Conservation (phyloP, 1,140 invertebrate genomes). For the Drosophila sp. region DNA sequence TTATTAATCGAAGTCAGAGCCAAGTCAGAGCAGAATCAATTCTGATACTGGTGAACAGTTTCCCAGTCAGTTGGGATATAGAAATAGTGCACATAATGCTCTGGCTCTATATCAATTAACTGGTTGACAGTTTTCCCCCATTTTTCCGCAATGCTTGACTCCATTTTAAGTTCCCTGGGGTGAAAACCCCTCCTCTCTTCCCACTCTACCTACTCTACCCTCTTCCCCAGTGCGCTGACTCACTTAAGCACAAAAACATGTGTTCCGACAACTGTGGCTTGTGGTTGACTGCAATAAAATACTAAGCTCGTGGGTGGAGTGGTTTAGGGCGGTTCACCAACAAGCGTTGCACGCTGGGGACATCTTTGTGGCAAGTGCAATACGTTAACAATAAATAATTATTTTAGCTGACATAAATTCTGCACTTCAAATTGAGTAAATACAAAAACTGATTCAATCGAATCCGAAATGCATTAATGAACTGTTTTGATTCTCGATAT, state of each 20-base stretch:
- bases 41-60: neutral
- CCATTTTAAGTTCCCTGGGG: neutral
- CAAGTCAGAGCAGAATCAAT: slow-evolving; percentile 9
- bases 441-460: slow-evolving; percentile 1
- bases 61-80: slow-evolving; percentile 4
- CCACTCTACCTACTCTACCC: too few relatives aligned
- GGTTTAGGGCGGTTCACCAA: neutral
- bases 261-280: slow-evolving; percentile 9
- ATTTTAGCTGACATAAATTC: slow-evolving; percentile 20
- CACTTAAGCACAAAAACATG: slow-evolving; percentile 5
- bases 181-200: slow-evolving; percentile 1
- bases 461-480: slow-evolving; percentile 5
- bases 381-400: slow-evolving; percentile 34
- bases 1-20: slow-evolving; percentile 39
- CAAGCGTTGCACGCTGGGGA: slow-evolving; percentile 9
- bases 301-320: slow-evolving; percentile 17
- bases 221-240: too few relatives aligned
- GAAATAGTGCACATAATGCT: slow-evolving; percentile 5
- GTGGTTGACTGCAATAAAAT: slow-evolving; percentile 29
- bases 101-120: slow-evolving; percentile 33
- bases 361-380: slow-evolving; percentile 26
- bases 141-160: slow-evolving; percentile 12
- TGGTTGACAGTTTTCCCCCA: slow-evolving; percentile 8
- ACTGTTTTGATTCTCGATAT: slow-evolving; percentile 4
- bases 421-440: neutral